Evolutionary conservation across 2,797 vertebrate species (phyloP).

Genomic region (Craterocephalus amniculus): DNA sequence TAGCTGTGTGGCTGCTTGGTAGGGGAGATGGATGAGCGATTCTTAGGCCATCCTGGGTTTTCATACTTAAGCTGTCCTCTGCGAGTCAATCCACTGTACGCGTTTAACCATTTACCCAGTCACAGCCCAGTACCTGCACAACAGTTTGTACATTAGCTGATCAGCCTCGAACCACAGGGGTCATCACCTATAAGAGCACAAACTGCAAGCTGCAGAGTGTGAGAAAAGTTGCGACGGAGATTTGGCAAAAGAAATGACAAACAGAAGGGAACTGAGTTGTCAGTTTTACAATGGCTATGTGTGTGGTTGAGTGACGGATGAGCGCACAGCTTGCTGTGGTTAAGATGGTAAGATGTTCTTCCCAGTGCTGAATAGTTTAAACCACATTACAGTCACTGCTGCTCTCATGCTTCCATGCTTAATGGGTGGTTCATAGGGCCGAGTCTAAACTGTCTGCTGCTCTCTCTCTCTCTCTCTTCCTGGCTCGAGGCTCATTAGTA

Average conservation of each 20-base stretch:
- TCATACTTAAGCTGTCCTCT: not conserved
- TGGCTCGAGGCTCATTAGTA: conserved; percentile 45
- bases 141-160: not conserved
- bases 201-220: not conserved
- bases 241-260: not conserved
- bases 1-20: not conserved
- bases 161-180: not conserved
- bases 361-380: conserved; percentile 23
- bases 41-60: not conserved
- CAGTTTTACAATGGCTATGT: not conserved
- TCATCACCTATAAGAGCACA: not conserved
- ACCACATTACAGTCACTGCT: conserved; percentile 30
- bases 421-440: conserved; percentile 29
- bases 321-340: conserved; percentile 17
- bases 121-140: not conserved
- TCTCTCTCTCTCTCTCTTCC: conserved; percentile 11
- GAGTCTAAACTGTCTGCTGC: conserved; percentile 18
- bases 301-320: conserved; percentile 7
- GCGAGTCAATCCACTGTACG: not conserved
- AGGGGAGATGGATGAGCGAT: not conserved
- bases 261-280: conserved; percentile 2
- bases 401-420: conserved; percentile 15
- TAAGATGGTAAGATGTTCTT: conserved; percentile 21
- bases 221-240: not conserved
- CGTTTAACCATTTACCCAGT: not conserved